A percentile compares a stretch with the other conserved stretches of the same genome.
phyloP scores from a whole-genome alignment of 2,888 invertebrate genomes.

The Heliconius erato region DNA sequence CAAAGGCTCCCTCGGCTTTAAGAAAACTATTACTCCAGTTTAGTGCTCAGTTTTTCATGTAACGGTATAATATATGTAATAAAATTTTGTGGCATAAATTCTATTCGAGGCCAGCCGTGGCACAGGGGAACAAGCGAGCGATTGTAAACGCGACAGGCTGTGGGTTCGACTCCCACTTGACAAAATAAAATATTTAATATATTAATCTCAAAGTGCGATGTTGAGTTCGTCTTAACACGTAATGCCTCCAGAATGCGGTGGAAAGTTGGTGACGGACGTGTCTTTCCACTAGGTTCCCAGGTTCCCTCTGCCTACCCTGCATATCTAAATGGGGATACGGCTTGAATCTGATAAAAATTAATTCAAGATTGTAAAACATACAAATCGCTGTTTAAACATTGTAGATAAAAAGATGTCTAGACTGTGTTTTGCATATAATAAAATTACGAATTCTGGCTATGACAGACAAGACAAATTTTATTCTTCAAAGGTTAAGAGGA shows the following conservation, averaged over 20 bases:
- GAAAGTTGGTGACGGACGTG: too few relatives aligned
- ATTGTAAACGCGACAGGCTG: too few relatives aligned
- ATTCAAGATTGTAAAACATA: conserved; percentile 35
- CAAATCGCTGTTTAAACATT: conserved; percentile 37
- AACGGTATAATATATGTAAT: conserved; percentile 51
- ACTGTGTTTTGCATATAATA: conserved; percentile 44
- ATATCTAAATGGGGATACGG: too few relatives aligned
- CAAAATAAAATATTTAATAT: too few relatives aligned
- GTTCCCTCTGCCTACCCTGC: too few relatives aligned
- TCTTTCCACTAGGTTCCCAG: too few relatives aligned
- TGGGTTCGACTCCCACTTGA: too few relatives aligned
- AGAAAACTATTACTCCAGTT: conserved; percentile 49
- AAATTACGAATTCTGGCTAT: conserved; percentile 35
- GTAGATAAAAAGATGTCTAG: conserved; percentile 48
- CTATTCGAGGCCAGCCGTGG: not conserved
- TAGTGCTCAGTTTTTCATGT: conserved; percentile 51
- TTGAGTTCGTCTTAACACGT: too few relatives aligned
- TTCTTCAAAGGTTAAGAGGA: conserved; percentile 13
- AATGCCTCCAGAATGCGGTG: too few relatives aligned
- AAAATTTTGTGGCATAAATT: conserved; percentile 49
- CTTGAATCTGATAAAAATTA: too few relatives aligned
- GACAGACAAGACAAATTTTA: conserved; percentile 29
- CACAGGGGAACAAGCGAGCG: too few relatives aligned
- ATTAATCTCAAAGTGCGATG: too few relatives aligned
- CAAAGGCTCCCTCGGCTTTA: conserved; percentile 57